Conservation (phyloP, 2,113 vertebrate genomes). For the Dasyurus viverrinus region DNA sequence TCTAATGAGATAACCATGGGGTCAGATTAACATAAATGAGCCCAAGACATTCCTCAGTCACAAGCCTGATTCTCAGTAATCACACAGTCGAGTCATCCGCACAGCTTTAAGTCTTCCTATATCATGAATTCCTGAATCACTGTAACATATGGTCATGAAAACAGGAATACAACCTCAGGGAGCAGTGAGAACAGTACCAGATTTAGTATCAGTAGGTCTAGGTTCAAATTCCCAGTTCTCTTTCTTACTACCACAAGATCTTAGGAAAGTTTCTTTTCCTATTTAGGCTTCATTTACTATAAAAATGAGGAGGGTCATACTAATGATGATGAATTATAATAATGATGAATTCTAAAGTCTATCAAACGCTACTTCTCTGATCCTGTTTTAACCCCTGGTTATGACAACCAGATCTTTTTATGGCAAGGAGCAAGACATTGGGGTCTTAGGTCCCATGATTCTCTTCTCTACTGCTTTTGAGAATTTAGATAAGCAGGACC, state of each 20-base stretch:
- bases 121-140: not conserved
- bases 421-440: not conserved
- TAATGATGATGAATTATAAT: too few relatives aligned
- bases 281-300: not conserved
- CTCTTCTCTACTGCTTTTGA: not conserved
- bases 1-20: not conserved
- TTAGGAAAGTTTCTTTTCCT: not conserved
- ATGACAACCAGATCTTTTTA: not conserved
- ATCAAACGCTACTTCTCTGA: not conserved
- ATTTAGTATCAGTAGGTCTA: not conserved
- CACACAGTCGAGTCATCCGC: not conserved
- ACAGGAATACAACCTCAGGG: not conserved
- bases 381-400: not conserved
- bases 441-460: not conserved
- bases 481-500: not conserved
- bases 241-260: not conserved
- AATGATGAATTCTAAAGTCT: not conserved
- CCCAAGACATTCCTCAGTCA: not conserved
- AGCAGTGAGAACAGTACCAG: not conserved
- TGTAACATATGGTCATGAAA: not conserved
- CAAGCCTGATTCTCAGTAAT: not conserved
- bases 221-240: not conserved
- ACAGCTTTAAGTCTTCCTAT: not conserved
- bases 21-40: not conserved
- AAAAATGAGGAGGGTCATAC: slow-evolving; percentile 17